phyloP scores from a whole-genome alignment of 2,113 vertebrate species.

The Tautogolabrus adspersus region DNA sequence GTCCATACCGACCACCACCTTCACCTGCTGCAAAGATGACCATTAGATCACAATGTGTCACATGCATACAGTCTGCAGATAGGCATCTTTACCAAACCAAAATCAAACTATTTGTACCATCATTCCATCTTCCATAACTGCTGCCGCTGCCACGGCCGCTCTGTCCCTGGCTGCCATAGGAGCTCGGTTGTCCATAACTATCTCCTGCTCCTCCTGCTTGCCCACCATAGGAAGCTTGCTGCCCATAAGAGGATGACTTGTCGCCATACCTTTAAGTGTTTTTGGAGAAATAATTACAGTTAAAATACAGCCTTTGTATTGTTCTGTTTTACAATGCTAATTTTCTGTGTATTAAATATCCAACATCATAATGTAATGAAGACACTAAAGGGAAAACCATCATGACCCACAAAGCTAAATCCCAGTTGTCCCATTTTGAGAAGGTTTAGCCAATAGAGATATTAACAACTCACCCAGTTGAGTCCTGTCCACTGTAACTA shows the following conservation, averaged over 20 bases:
- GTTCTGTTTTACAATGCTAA: too few species aligned
- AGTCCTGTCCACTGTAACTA: constrained; percentile 76
- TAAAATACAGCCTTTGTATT: neutral
- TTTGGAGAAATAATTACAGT: neutral
- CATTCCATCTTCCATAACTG: constrained; percentile 77
- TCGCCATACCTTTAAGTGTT: constrained; percentile 70
- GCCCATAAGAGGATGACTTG: constrained; percentile 68
- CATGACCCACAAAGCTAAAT: too few species aligned
- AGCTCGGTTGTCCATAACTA: constrained; percentile 65
- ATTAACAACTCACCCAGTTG: constrained; percentile 75
- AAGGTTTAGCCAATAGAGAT: neutral
- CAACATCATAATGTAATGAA: too few species aligned
- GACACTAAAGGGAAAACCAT: too few species aligned
- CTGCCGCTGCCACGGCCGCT: neutral
- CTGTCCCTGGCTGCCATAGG: constrained; percentile 60
- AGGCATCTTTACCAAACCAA: neutral
- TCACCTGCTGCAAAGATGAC: constrained; percentile 67
- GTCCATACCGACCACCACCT: constrained; percentile 77
- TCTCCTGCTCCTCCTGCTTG: constrained; percentile 49
- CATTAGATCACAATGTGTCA: too few species aligned
- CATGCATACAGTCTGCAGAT: neutral
- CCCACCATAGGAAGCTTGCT: constrained; percentile 63
- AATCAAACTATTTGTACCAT: constrained; percentile 59
- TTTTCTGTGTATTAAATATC: too few species aligned
- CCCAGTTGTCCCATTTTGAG: too few species aligned